Base-by-base conservation (phyloP, 2,888 invertebrate genomes). In the Biston stratarius region DNA sequence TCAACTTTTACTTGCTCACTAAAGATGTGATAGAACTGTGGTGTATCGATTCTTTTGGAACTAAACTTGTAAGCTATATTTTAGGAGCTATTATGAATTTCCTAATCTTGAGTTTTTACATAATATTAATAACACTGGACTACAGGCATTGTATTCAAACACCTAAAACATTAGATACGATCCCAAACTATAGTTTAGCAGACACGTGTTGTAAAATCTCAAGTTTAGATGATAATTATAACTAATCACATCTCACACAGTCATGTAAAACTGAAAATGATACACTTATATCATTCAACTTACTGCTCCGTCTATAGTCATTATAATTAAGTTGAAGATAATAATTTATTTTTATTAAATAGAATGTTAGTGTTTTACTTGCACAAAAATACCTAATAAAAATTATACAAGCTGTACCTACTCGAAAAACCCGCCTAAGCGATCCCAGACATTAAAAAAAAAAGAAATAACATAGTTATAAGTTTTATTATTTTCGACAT, bases 1-100 rank as follows among this genome's bases (percentile, higher is more conserved):
- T 91, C 59, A 92, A 91, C 70, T 77, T 90, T 58, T 89, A 93
- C 78, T 81, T 89, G 51, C 82, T 93, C 71, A 86, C 86, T 1
- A 89, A 84, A 70, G 92, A 93, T 68, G 73, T 90, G 0, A 87
- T 90, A 36, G 78, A 82, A 33, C 76, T 91, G 57, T 91, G 86
- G 86, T 90, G 89, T 80, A 74, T 80, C 0, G 56, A 82, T 58
- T 85, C 85, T 0, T 80, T 82, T 62, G 60, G 70, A 14, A 86
- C 86, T 45, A 70, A 78, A 24, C 65, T 92, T 47, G 71, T 87
- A 7, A 86, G 84, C 74, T 85, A 87, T 63, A 64, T 87, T 14
- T 86, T 85, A 38, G 91, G 91, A 10, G 83, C 92, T 45, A 65
- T 86, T 9, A 81, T 90, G 73, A 91, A 92, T 77, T 75, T 86